Evolutionary conservation across 2,888 invertebrate species (phyloP).

Genomic region (Colostygia pectinataria): DNA sequence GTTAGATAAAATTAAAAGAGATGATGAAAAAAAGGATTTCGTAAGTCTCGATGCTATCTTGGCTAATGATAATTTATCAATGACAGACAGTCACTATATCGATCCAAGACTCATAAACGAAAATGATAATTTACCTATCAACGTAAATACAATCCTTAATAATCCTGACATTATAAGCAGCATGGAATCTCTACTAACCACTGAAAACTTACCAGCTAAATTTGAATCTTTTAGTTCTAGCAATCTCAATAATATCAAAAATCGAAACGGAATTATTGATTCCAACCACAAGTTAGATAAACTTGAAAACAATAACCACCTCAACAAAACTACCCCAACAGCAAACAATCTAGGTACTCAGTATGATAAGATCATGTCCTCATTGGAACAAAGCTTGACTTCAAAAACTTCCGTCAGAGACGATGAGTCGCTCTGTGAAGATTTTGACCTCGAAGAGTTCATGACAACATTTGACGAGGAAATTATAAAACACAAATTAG

Average conservation of each 20-base stretch:
- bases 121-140: constrained; percentile 86
- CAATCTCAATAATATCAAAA: constrained; percentile 56
- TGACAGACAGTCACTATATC: constrained; percentile 80
- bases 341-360: constrained; percentile 73
- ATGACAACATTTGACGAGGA: constrained; percentile 87
- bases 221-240: constrained; percentile 71
- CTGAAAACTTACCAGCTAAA: constrained; percentile 76
- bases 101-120: constrained; percentile 86
- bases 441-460: constrained; percentile 86
- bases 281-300: constrained; percentile 46
- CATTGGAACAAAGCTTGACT: constrained; percentile 75
- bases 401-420: constrained; percentile 75
- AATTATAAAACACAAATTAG: constrained; percentile 68
- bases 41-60: constrained; percentile 77
- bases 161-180: constrained; percentile 80
- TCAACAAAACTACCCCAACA: constrained; percentile 55
- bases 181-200: constrained; percentile 77
- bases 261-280: constrained; percentile 51
- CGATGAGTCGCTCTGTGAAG: constrained; percentile 82
- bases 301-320: constrained; percentile 52
- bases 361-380: constrained; percentile 80
- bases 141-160: constrained; percentile 76
- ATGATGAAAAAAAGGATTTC: constrained; percentile 65
- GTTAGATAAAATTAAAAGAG: constrained; percentile 73
- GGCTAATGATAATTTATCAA: constrained; percentile 68